Conservation (phyloP, 2,888 invertebrate genomes). For the Slavum lentiscoides region DNA sequence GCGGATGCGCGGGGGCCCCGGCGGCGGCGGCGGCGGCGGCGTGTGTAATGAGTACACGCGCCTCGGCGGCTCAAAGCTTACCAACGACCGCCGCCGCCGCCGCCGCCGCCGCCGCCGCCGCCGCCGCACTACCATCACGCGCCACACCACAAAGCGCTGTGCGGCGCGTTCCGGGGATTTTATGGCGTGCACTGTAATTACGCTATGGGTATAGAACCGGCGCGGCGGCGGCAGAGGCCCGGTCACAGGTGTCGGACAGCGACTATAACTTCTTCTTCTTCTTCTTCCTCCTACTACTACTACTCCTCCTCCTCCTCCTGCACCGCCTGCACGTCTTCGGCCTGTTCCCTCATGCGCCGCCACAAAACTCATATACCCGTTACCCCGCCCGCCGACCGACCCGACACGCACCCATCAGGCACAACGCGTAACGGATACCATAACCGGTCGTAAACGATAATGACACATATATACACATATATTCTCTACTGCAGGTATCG, state of each 20-base stretch:
- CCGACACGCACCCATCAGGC: conserved; percentile 27
- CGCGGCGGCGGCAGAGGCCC: conserved; percentile 36
- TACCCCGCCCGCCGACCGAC: background rate
- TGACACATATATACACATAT: conserved; percentile 13
- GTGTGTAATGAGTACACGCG: conserved; percentile 48
- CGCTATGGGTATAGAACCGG: conserved; percentile 41
- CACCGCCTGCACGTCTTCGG: background rate
- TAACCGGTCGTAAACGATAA: conserved; percentile 49
- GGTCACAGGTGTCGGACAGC: conserved; percentile 53
- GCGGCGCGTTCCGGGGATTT: conserved; percentile 52
- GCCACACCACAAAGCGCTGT: conserved; percentile 28
- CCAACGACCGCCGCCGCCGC: conserved; percentile 35
- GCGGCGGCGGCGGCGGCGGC: conserved; percentile 22
- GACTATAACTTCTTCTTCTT: conserved; percentile 45
- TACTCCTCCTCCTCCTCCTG: too few relatives aligned
- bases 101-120: conserved; percentile 31
- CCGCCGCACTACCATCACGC: conserved; percentile 8
- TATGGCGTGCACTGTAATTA: conserved; percentile 52
- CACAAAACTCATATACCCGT: background rate
- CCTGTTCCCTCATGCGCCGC: background rate
- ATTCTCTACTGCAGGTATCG: background rate
- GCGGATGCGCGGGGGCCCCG: conserved; percentile 38
- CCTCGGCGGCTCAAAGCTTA: conserved; percentile 51
- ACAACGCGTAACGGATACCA: conserved; percentile 40
- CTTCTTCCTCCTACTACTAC: too few relatives aligned